Evolutionary conservation across 2,888 invertebrate species (phyloP).

Genomic region (Orthosia gothica): DNA sequence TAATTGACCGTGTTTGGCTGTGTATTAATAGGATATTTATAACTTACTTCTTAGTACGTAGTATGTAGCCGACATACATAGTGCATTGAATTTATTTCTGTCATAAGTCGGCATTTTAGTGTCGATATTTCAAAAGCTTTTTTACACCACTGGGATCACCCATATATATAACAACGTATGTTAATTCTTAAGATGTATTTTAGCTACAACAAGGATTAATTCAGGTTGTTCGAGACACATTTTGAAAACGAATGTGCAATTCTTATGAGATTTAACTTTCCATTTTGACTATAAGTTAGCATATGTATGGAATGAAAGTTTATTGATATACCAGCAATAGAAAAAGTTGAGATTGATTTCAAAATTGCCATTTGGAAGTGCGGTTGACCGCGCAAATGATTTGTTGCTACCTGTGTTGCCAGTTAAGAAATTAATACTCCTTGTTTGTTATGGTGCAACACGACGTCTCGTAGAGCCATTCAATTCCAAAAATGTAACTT

Average conservation of each 20-base stretch:
- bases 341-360: constrained; percentile 84
- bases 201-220: not conserved
- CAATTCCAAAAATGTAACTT: not conserved
- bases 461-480: not conserved
- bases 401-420: constrained; percentile 66
- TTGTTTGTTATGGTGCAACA: not conserved
- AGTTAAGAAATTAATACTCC: constrained; percentile 35
- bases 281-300: constrained; percentile 12
- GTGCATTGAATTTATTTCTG: no score
- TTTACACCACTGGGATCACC: no score
- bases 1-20: not conserved
- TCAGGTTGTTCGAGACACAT: not conserved
- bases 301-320: constrained; percentile 66
- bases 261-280: not conserved
- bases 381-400: constrained; percentile 79
- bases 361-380: constrained; percentile 84
- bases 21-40: not conserved
- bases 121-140: no score
- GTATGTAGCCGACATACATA: not conserved
- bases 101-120: no score
- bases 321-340: constrained; percentile 66
- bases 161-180: no score
- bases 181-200: not conserved
- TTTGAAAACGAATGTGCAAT: not conserved
- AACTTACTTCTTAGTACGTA: not conserved